Percentiles rank a stretch among this genome's conserved stretches.
These are phyloP conservation scores for Myotis findleyi DNA, from an alignment of 2,797 vertebrate genomes.

Conservation along the genomic window DNA sequence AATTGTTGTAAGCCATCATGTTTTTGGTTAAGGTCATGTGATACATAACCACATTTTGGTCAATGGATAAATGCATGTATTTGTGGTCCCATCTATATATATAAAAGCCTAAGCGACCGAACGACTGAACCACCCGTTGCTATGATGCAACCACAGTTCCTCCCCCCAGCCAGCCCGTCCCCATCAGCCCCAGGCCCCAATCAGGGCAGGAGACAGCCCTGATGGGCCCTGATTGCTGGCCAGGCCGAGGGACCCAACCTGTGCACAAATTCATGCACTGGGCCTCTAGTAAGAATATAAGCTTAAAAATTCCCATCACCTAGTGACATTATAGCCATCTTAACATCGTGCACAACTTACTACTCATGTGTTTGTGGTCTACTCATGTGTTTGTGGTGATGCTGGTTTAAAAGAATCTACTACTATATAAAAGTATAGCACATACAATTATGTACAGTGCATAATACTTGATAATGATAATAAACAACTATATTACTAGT, in stretches of 20 bases:
- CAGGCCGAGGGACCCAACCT: too few relatives aligned
- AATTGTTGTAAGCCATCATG: background rate
- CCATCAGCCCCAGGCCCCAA: too few relatives aligned
- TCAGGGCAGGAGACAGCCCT: too few relatives aligned
- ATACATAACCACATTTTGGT: background rate
- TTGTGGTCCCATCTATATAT: background rate
- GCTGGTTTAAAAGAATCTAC: background rate
- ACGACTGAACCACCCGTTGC: too few relatives aligned
- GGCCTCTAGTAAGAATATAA: background rate
- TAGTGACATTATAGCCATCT: background rate
- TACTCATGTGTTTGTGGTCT: background rate
- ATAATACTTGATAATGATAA: background rate
- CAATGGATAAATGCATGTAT: background rate
- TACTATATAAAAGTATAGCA: background rate
- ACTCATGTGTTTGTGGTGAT: background rate
- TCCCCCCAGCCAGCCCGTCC: too few relatives aligned
- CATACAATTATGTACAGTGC: background rate
- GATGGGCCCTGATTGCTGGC: too few relatives aligned
- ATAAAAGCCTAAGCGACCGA: too few relatives aligned
- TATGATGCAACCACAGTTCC: too few relatives aligned
- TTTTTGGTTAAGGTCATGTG: background rate
- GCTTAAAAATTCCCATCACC: background rate
- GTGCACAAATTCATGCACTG: too few relatives aligned
- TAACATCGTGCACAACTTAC: background rate
- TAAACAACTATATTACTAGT: background rate